phyloP scores from a whole-genome alignment of 92 coral and sea anemone species.

The Actinernus sp. region DNA sequence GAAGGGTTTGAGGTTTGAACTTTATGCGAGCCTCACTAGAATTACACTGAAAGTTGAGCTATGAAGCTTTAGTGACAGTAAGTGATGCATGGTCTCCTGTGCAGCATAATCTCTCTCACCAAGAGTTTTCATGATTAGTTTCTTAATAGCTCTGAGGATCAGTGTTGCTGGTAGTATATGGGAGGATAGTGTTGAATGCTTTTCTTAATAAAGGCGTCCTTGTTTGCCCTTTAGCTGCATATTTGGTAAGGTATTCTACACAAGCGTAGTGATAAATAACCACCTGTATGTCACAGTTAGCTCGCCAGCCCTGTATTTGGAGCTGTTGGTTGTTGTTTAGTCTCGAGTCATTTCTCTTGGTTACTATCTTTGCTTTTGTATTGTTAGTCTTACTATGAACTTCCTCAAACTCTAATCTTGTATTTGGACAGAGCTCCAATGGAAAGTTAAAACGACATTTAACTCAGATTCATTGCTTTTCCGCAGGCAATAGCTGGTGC shows the following conservation, averaged over 20 bases:
- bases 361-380: constrained; percentile 63
- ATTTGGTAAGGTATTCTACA: too few species aligned
- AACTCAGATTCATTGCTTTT: constrained; percentile 62
- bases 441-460: constrained; percentile 82
- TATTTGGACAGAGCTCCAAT: constrained; percentile 63
- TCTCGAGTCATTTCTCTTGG: constrained; percentile 75
- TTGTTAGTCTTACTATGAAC: constrained; percentile 60
- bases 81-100: constrained; percentile 78
- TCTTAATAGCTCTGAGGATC: constrained; percentile 62
- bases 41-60: constrained; percentile 57
- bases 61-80: constrained; percentile 68
- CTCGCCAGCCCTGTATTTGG: constrained; percentile 77
- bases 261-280: constrained; percentile 77
- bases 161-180: constrained; percentile 34
- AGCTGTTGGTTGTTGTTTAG: too few species aligned
- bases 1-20: too few species aligned
- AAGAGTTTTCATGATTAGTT: constrained; percentile 72
- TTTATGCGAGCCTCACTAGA: constrained; percentile 32
- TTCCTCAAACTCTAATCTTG: constrained; percentile 73
- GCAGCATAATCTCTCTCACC: constrained; percentile 85
- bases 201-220: constrained; percentile 62
- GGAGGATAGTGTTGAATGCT: constrained; percentile 64
- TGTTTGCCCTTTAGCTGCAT: constrained; percentile 75
- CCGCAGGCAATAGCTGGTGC: constrained; percentile 73
- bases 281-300: constrained; percentile 80